Evolutionary conservation across 1,140 invertebrate species (phyloP).

Genomic region (Phenacoccus solenopsis): DNA sequence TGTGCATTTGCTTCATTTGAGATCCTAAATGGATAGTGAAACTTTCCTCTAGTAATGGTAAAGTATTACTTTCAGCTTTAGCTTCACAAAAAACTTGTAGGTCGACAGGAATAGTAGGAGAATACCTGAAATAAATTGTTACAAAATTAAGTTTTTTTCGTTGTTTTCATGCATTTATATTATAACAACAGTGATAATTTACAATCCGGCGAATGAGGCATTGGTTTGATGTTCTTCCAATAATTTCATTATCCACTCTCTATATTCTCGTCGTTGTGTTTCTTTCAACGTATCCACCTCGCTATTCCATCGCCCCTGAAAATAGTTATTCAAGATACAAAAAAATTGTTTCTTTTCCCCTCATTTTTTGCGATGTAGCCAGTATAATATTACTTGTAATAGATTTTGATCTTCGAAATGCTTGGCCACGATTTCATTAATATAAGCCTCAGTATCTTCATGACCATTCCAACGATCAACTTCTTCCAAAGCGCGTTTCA

Average conservation of each 20-base stretch:
- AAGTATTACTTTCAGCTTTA: not conserved
- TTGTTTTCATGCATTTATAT: too few species aligned
- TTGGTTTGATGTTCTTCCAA: conserved; percentile 44
- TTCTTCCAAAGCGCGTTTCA: conserved; percentile 55
- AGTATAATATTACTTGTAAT: conserved; percentile 44
- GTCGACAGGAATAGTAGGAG: not conserved
- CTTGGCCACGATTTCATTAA: conserved; percentile 56
- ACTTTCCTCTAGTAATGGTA: conserved; percentile 64
- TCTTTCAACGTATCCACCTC: conserved; percentile 56
- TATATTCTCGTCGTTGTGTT: conserved; percentile 57
- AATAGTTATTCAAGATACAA: too few species aligned
- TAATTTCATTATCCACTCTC: conserved; percentile 64
- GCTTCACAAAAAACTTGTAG: not conserved
- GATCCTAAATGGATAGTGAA: conserved; percentile 95
- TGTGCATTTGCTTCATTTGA: conserved; percentile 97
- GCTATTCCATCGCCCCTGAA: conserved; percentile 46
- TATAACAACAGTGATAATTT: not conserved
- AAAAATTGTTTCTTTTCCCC: not conserved
- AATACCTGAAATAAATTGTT: not conserved
- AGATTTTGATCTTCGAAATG: conserved; percentile 67
- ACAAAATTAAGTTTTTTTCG: not conserved
- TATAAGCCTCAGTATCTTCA: conserved; percentile 51
- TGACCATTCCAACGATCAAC: conserved; percentile 40
- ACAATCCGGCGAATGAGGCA: not conserved
- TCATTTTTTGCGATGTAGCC: too few species aligned